Percentiles rank a stretch among this genome's conserved stretches.
Conservation (phyloP, 2,113 vertebrate genomes). For the Eolophus roseicapilla region DNA sequence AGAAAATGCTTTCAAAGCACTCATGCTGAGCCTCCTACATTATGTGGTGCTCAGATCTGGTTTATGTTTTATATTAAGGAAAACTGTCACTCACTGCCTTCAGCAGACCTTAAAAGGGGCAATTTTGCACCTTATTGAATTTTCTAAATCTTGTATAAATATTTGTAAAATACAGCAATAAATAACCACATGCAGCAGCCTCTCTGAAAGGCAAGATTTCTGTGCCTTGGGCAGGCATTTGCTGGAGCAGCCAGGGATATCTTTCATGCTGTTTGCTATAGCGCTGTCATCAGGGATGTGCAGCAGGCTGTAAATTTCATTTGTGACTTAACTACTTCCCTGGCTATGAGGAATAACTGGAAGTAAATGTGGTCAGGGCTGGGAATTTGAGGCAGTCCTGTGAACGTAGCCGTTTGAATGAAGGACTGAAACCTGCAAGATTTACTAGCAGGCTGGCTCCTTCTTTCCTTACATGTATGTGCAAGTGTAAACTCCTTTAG, state of each 20-base stretch:
- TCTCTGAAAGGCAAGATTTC: conserved; percentile 24
- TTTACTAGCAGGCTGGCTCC: background rate
- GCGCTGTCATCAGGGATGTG: background rate
- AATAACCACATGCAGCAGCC: conserved; percentile 16
- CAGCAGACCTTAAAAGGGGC: conserved; percentile 12
- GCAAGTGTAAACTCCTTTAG: background rate
- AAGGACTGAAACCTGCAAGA: background rate
- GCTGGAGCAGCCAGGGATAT: background rate
- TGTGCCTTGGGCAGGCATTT: conserved; percentile 19
- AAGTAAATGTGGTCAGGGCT: background rate
- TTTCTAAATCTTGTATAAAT: conserved; percentile 65
- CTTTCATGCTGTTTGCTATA: conserved; percentile 33
- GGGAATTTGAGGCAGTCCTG: background rate
- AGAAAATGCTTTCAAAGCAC: conserved; percentile 30
- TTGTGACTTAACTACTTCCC: conserved; percentile 40
- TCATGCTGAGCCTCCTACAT: background rate
- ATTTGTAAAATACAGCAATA: conserved; percentile 59
- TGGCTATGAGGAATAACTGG: conserved; percentile 17
- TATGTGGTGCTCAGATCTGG: background rate
- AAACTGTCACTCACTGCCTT: conserved; percentile 53
- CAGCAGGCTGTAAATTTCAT: conserved; percentile 16
- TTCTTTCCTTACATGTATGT: background rate
- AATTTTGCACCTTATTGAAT: conserved; percentile 56
- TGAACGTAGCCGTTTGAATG: background rate
- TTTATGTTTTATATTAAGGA: conserved; percentile 50